Base-by-base conservation (phyloP, 1,140 invertebrate genomes). In the Ylistrum balloti region DNA sequence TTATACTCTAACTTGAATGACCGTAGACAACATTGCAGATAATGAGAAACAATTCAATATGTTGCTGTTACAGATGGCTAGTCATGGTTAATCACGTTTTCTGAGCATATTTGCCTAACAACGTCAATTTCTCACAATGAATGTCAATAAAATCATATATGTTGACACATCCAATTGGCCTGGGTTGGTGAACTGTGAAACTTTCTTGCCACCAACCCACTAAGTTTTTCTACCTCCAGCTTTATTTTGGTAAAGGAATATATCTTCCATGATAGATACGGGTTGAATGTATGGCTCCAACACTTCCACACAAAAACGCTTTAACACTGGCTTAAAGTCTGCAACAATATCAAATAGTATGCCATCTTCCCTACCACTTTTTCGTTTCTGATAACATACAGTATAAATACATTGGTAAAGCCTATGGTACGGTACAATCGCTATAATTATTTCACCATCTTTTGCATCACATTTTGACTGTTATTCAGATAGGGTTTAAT, bases 11-110 rank as follows among this genome's bases (percentile, higher is more conserved):
- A 74, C 56, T 74, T n/a, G 56, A 11, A 22, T 74, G 56, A 74
- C 56, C 56, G n/a, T 9, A 74, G 5, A 74, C 56, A n/a, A 5
- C n/a, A 28, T 9, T 74, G 56, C 56, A 74, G 56, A 74, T 74
- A 74, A 74, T 74, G 56, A 74, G 56, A 28, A 74, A 74, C 56
- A 74, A 74, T 74, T 74, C 56, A 74, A 74, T 74, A 74, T 74
- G 56, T 74, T 74, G 22, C 56, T 74, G 56, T 74, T 74, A 74
- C 56, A 74, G 56, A 74, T 28, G 22, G n/a, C 22, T 74, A 28
- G n/a, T 11, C n/a, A 1, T 28, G 56, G n/a, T n/a, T 74, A 74
- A 74, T 74, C 56, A 74, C 56, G n/a, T 74, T 74, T 74, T 74
- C 56, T 74, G 22, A 74, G 56, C 56, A 74, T 74, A 74, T 74